Conservation (phyloP, 1,140 invertebrate genomes). For the Trypoxylus dichotomus region DNA sequence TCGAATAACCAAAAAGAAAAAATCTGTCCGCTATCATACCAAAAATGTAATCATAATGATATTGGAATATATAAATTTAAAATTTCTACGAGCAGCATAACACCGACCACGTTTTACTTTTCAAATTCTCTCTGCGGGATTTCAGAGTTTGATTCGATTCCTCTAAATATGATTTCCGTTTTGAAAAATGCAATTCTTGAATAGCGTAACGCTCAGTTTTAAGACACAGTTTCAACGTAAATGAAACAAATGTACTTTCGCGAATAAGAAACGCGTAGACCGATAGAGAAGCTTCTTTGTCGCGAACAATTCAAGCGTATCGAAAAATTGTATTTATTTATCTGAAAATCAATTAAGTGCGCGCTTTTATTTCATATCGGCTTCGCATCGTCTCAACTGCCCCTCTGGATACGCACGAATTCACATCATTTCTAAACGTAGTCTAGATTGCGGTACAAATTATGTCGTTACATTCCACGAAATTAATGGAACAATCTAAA, state of each 20-base stretch:
- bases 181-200: not conserved
- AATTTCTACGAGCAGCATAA: not conserved
- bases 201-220: not conserved
- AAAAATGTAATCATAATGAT: not conserved
- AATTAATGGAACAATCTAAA: not conserved
- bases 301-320: not conserved
- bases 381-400: not conserved
- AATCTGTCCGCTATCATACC: not conserved
- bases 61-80: not conserved
- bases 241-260: not conserved
- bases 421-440: not conserved
- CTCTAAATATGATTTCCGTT: not conserved
- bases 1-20: not conserved
- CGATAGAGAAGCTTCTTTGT: not conserved
- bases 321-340: not conserved
- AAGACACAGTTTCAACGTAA: not conserved
- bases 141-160: not conserved
- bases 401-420: not conserved
- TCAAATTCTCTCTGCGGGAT: not conserved
- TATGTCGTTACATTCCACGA: not conserved
- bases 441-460: not conserved
- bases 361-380: not conserved
- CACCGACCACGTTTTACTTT: not conserved
- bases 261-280: not conserved
- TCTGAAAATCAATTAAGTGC: constrained; percentile 5